A percentile compares a stretch with the other conserved stretches of the same genome.
Evolutionary conservation across 2,113 vertebrate genomes (phyloP).

Genomic region (Dryoscopus gambensis): DNA sequence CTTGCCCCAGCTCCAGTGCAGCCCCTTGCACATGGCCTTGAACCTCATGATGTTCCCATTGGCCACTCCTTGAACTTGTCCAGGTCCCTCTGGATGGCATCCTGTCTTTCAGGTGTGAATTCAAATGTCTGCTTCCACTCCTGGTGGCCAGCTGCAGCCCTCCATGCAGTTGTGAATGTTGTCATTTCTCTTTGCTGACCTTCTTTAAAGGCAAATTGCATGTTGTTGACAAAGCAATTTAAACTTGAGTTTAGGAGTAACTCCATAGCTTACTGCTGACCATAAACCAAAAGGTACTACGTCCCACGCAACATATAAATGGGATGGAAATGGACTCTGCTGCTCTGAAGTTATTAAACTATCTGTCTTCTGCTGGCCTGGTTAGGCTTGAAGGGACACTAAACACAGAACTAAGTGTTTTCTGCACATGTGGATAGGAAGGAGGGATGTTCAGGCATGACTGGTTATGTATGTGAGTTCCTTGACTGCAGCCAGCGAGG

Average conservation of each 20-base stretch:
- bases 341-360: neutral
- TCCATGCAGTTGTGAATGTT: neutral
- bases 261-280: neutral
- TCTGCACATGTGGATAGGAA: neutral
- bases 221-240: neutral
- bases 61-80: fast-evolving
- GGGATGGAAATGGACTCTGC: neutral
- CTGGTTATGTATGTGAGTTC: neutral
- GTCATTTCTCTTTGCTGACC: neutral
- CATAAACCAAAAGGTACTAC: neutral
- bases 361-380: neutral
- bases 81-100: neutral
- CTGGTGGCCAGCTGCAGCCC: neutral
- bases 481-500: neutral
- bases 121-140: neutral
- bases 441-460: neutral
- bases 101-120: neutral
- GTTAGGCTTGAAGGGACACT: neutral
- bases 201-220: neutral
- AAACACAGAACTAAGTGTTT: neutral
- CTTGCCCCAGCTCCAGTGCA: fast-evolving
- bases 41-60: neutral
- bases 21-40: neutral
- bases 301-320: neutral
- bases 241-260: neutral